Evolutionary conservation across 64 coral and sea anemone species (phyloP).

Genomic region (Stylophora pistillata): DNA sequence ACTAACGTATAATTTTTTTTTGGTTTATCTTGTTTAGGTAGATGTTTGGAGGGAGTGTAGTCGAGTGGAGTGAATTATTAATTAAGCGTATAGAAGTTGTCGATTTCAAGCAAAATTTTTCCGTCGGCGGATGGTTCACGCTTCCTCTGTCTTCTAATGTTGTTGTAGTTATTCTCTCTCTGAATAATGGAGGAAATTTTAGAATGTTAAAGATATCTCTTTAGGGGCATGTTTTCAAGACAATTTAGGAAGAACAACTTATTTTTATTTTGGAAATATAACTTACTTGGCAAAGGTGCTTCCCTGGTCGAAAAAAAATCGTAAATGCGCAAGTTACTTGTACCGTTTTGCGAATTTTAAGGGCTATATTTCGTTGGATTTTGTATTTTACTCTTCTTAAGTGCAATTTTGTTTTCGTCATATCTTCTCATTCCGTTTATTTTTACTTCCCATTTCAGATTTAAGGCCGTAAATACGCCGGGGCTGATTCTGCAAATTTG

Average conservation of each 20-base stretch:
- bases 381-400: not conserved
- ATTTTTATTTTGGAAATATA: constrained; percentile 24
- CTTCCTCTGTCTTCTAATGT: not conserved
- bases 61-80: constrained; percentile 54
- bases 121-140: not conserved
- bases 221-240: not conserved
- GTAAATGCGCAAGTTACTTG: not conserved
- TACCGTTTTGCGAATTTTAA: not conserved
- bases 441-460: constrained; percentile 21
- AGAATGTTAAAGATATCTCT: not conserved
- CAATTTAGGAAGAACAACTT: not conserved
- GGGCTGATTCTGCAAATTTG: constrained; percentile 16
- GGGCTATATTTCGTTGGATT: not conserved
- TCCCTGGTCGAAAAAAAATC: not conserved
- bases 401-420: not conserved
- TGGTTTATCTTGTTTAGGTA: constrained; percentile 45
- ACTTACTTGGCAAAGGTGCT: constrained; percentile 4
- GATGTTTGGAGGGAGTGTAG: constrained; percentile 57
- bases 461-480: constrained; percentile 35
- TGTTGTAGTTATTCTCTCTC: not conserved
- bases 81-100: constrained; percentile 48
- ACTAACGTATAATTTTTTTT: constrained; percentile 16
- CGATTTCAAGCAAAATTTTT: constrained; percentile 35
- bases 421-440: not conserved
- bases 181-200: not conserved